Conservation (phyloP, 2,797 vertebrate species). For the Poecilia picta region DNA sequence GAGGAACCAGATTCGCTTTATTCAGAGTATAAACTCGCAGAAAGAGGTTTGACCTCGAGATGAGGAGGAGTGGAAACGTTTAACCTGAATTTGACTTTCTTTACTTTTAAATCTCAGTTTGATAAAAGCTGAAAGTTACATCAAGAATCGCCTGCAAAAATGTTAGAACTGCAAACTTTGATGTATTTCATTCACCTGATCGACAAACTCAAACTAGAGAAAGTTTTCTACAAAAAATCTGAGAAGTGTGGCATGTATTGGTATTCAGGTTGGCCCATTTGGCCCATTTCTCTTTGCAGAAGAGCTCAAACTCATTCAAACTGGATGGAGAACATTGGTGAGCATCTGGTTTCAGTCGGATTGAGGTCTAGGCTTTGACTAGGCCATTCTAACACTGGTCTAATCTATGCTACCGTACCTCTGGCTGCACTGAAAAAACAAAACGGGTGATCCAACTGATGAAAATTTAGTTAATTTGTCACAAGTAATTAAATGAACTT, state of each 20-base stretch:
- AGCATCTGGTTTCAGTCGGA: not conserved
- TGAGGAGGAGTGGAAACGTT: not conserved
- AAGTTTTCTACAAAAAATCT: not conserved
- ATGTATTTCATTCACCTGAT: not conserved
- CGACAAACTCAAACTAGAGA: not conserved
- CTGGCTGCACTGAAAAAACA: too few relatives aligned
- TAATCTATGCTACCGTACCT: too few relatives aligned
- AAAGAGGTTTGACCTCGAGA: not conserved
- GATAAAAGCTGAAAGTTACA: not conserved
- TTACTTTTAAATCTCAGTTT: not conserved
- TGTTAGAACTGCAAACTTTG: not conserved
- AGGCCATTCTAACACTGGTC: too few relatives aligned
- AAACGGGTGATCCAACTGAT: too few relatives aligned
- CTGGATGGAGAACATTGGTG: too few relatives aligned
- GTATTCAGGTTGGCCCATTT: not conserved
- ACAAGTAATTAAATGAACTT: too few relatives aligned
- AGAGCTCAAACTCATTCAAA: not conserved
- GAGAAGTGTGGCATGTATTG: not conserved
- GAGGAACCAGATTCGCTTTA: not conserved
- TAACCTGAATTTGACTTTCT: not conserved
- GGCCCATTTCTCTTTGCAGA: not conserved
- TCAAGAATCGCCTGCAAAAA: not conserved
- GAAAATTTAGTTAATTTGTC: too few relatives aligned
- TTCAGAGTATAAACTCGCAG: not conserved
- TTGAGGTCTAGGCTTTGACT: not conserved